A percentile compares a stretch with the other conserved stretches of the same genome.
phyloP scores from a whole-genome alignment of 2,888 invertebrate genomes.

The Melanophora roralis region DNA sequence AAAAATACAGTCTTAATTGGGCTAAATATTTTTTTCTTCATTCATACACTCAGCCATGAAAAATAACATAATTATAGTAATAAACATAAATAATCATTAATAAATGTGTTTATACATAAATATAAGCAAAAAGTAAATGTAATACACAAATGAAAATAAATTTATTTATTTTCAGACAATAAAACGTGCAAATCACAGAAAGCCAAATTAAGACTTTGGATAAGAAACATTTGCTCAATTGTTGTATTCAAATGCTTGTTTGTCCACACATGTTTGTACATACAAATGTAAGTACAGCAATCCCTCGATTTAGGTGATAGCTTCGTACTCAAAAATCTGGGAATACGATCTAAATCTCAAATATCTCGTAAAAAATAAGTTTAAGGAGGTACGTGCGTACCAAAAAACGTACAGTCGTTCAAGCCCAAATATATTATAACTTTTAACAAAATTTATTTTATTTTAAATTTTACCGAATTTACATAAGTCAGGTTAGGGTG shows the following conservation, averaged over 20 bases:
- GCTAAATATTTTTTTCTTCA: slow-evolving; percentile 3
- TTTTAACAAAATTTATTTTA: too few relatives aligned
- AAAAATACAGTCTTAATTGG: slow-evolving; percentile 22
- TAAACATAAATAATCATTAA: slow-evolving; percentile 62
- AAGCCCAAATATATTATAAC: too few relatives aligned
- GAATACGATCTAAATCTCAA: too few relatives aligned
- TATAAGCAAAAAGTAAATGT: slow-evolving; percentile 3
- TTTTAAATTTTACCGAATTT: too few relatives aligned
- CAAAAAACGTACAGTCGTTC: too few relatives aligned
- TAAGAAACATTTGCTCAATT: not conserved
- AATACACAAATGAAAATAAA: slow-evolving; percentile 27
- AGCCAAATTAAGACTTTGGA: slow-evolving; percentile 21
- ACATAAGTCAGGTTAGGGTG: too few relatives aligned
- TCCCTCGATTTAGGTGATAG: too few relatives aligned
- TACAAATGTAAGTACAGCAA: too few relatives aligned
- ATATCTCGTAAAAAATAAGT: too few relatives aligned
- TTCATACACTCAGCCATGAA: not conserved
- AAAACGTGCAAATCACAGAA: slow-evolving; percentile 51
- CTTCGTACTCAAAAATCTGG: too few relatives aligned
- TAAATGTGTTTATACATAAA: slow-evolving; percentile 19
- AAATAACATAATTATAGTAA: slow-evolving; percentile 41
- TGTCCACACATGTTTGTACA: too few relatives aligned
- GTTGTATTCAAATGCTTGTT: not conserved
- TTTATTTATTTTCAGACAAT: slow-evolving; percentile 37
- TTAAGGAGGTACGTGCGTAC: too few relatives aligned